These are phyloP conservation scores for Dallia pectoralis DNA, from an alignment of 2,797 vertebrate species.

Conservation along the genomic window DNA sequence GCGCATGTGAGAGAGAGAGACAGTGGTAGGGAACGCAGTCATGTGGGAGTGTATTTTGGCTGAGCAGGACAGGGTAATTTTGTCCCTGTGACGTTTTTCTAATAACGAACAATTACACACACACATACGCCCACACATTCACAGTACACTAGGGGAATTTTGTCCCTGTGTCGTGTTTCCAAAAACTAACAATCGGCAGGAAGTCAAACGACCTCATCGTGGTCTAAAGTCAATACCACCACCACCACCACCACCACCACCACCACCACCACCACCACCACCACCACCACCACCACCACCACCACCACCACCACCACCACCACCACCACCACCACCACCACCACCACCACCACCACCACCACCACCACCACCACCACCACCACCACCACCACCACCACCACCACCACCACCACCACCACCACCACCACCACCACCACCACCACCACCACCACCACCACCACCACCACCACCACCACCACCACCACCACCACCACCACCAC, in stretches of 20 bases:
- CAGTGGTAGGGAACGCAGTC: not conserved
- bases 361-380: constrained; percentile 55
- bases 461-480: constrained; percentile 55
- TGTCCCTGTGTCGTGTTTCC: constrained; percentile 31
- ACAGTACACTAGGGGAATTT: constrained; percentile 41
- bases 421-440: constrained; percentile 58
- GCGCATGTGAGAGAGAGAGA: not conserved
- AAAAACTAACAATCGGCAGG: constrained; percentile 57
- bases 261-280: constrained; percentile 54
- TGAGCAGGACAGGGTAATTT: constrained; percentile 39
- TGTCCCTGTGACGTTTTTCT: constrained; percentile 30
- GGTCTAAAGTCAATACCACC: constrained; percentile 56
- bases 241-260: constrained; percentile 55
- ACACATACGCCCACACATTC: not conserved
- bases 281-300: constrained; percentile 56
- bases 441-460: constrained; percentile 59
- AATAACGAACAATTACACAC: constrained; percentile 49
- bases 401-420: constrained; percentile 56
- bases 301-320: constrained; percentile 55
- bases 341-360: constrained; percentile 56
- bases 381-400: constrained; percentile 54
- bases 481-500: constrained; percentile 56
- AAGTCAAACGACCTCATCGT: constrained; percentile 61
- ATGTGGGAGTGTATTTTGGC: constrained; percentile 1
- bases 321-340: constrained; percentile 54